Evolutionary conservation across 2,113 vertebrate genomes (phyloP).

Genomic region (Syrrhaptes paradoxus): DNA sequence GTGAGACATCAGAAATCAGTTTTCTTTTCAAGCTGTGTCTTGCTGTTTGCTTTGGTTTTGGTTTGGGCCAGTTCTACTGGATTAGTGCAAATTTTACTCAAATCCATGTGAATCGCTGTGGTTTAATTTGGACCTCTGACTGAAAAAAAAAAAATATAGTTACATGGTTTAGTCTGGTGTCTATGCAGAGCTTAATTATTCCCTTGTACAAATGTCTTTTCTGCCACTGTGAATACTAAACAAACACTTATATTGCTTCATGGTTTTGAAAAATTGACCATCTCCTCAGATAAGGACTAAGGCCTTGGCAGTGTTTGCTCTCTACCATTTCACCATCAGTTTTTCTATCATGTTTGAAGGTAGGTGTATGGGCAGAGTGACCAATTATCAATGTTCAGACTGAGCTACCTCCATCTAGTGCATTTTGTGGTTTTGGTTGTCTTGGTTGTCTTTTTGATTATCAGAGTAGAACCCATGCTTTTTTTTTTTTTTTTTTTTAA

Average conservation of each 20-base stretch:
- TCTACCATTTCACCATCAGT: not conserved
- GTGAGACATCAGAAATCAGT: not conserved
- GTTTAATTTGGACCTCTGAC: not conserved
- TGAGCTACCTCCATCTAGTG: not conserved
- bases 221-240: not conserved
- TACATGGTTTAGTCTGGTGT: not conserved
- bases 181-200: not conserved
- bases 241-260: not conserved
- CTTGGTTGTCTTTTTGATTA: not conserved
- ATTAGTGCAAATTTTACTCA: not conserved
- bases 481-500: fast-evolving
- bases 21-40: not conserved
- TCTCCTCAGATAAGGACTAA: not conserved
- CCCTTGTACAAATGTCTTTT: not conserved
- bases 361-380: not conserved
- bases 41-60: not conserved
- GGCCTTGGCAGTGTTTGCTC: not conserved
- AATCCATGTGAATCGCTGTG: not conserved
- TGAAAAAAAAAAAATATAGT: not conserved
- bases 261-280: not conserved
- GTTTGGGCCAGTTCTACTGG: not conserved
- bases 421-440: not conserved
- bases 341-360: not conserved
- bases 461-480: not conserved
- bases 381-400: not conserved